Evolutionary conservation across 53 echinoderm and acorn worm genomes (phyloP), one percentile per base, ranked within the genome.

Genomic region (Zoroaster sp.): DNA sequence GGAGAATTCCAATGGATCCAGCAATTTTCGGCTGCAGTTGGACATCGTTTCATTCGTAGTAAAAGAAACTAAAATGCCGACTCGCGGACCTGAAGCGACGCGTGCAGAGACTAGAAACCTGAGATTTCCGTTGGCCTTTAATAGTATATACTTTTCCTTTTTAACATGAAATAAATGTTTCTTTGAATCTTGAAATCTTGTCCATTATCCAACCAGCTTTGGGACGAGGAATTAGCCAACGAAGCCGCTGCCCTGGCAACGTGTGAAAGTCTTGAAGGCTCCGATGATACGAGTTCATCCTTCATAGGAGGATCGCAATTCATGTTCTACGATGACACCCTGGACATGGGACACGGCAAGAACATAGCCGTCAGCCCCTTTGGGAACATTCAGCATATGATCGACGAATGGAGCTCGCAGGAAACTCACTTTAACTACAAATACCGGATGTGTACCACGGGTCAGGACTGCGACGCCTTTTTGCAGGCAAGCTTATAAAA

Each of bases 181-280:
- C n/a, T n/a, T n/a, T n/a, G n/a, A n/a, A n/a, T n/a, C n/a, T n/a
- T n/a, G n/a, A n/a, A n/a, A n/a, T n/a, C n/a, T n/a, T n/a, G n/a
- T n/a, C n/a, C n/a, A n/a, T n/a, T n/a, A n/a, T n/a, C n/a, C n/a
- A n/a, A 70, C 12, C 51, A 91, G 91, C 76, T 67, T 34, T 91
- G 91, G 91, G 91, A 91, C 45, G 67, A 73, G 14, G 87, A 77
- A 11, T 53, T 91, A 18, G 87, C 74, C 41, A 83, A 67, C 2
- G 55, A 87, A 51, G 91, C 91, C 35, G 87, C 72, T 25, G 35
- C 77, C 66, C 12, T 28, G 41, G 91, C 87, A 35, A 77, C 87
- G 15, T 91, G 91, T 54, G 91, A 91, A 10, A 91, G 87, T 30
- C 46, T 91, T 4, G 80, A 69, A 3, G 88, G 76, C 4, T 76